Evolutionary conservation across 2,113 vertebrate species (phyloP).

Genomic region (Ctenomys sociabilis): DNA sequence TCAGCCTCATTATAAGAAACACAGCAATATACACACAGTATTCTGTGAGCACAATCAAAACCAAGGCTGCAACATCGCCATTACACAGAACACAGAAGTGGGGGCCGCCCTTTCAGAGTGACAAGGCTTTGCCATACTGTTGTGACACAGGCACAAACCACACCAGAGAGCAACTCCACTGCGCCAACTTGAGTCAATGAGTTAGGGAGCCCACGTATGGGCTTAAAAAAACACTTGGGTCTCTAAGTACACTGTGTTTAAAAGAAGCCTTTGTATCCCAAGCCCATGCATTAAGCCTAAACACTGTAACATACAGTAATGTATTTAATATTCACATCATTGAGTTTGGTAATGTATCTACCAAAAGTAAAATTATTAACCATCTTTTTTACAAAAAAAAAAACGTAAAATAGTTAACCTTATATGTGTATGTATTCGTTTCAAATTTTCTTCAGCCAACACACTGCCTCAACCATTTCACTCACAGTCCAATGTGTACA

Average conservation of each 20-base stretch:
- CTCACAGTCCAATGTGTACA: background rate
- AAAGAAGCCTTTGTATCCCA: conserved; percentile 3
- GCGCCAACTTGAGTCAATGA: background rate
- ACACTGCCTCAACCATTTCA: background rate
- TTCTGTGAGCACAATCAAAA: background rate
- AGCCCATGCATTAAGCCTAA: background rate
- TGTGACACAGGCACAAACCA: conserved; percentile 50
- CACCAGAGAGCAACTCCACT: conserved; percentile 31
- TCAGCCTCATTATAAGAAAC: conserved; percentile 8
- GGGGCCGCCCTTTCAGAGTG: background rate
- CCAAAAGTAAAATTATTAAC: background rate
- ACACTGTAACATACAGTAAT: background rate
- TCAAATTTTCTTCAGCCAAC: background rate
- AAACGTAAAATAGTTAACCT: background rate
- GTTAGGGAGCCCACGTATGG: background rate
- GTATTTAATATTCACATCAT: background rate
- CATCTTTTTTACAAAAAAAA: background rate
- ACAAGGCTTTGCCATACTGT: background rate
- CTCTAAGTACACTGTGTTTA: background rate
- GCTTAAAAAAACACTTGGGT: background rate
- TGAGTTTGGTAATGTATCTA: background rate
- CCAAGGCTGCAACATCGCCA: background rate
- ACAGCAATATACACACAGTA: background rate
- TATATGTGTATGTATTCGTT: background rate
- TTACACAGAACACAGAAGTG: background rate